Base-by-base conservation (phyloP, 1,140 invertebrate species). In the Fopius arisanus region DNA sequence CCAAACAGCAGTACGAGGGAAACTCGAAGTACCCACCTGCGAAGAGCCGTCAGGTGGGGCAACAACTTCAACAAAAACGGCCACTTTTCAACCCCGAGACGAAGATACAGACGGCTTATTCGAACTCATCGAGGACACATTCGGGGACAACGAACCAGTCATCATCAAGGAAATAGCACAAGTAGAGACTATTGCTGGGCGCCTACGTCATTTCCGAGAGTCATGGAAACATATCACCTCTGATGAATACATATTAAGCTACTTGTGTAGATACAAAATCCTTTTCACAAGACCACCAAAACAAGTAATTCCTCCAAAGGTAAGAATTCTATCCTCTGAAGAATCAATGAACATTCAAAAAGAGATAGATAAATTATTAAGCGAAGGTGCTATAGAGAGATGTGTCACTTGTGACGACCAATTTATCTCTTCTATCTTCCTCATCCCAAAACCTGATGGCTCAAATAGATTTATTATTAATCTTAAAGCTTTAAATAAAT, bases 401-500 rank as follows among this genome's bases (percentile, higher is more conserved):
- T 76, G 75, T 62, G 19, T 16, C 1, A 33, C 14, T 6, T 40
- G n/a, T 59, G 7, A 71, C 0, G 70, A 28, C 26, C 73, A 75
- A 31, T 77, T 75, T 48, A 10, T 77, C 1, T 77, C 76, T 0
- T 14, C 23, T 4, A 41, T 67, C 41, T 76, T 76, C 41, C 26
- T 72, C 28, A 19, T 73, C 0, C 75, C 71, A 2, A 76, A 76
- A 59, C 40, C 67, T 3, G 68, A 69, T 7, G 67, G 75, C 3
- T 65, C 67, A 23, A 40, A 41, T 41, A 40, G 71, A 14, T 73
- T 76, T 14, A 72, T 76, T 16, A 48, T 70, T 9, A 76, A 76
- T 70, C 37, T 76, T 19, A 75, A 75, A 37, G 54, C 70, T 7
- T 48, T 74, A 23, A 74, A 74, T 33, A 19, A 68, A 4, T 72